Evolutionary conservation across 2,113 vertebrate species (phyloP), one percentile per base, ranked within the genome.

Genomic region (Dicaeum eximium): DNA sequence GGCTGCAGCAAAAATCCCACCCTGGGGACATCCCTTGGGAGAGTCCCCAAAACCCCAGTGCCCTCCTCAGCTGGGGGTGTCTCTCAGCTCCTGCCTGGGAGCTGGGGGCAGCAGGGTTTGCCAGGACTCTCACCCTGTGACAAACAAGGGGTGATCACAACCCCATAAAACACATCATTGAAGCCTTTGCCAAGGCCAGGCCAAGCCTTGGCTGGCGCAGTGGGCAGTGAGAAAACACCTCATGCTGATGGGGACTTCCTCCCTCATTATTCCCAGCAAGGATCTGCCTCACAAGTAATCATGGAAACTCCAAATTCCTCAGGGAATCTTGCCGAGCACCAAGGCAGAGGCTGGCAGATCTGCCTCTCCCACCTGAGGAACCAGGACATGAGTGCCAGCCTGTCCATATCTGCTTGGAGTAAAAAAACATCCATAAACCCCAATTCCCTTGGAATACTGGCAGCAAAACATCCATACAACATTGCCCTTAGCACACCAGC

Each of bases 171-270:
- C 3, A 0, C 11, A 17, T 16, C 0, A 0, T 10, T 25, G 27
- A 60, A 71, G 10, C 19, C 48, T 13, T 37, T 2, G 3, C 37
- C 53, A 61, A 44, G 42, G 33, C 16, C 37, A 20, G 73, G 31
- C 20, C 25, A 27, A 50, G 38, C 30, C 25, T 30, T 13, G 28
- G 7, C 23, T 5, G 38, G 27, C 0, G 2, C n/a, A 58, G 56
- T 6, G 4, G 1, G 6, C 0, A 0, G 30, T 42, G 8, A 44
- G 60, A 70, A 47, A 56, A 50, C 4, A 8, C 35, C 20, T 47
- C 2, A 6, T 4, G 42, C 38, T 47, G 66, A 44, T 31, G 16
- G 14, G 0, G 9, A 11, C 18, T 16, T 91, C 35, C 30, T 66
- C 3, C 1, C 19, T 47, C 23, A 11, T 21, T 40, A 45, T 22